phyloP scores from a whole-genome alignment of 2,797 vertebrate genomes.

The Danio choprae region DNA sequence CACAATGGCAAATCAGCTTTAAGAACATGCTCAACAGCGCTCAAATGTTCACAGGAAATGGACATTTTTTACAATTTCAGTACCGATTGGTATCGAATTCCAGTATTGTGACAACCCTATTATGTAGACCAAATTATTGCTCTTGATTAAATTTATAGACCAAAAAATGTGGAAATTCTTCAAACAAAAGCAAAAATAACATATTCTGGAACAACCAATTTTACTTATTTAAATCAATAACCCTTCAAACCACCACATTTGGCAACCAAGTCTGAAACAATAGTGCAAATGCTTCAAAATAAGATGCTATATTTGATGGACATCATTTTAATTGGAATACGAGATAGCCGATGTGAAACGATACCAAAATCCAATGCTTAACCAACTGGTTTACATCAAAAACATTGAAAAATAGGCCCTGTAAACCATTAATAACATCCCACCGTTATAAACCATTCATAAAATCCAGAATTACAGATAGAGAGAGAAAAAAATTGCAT shows the following conservation, averaged over 20 bases:
- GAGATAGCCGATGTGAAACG: conserved; percentile 9
- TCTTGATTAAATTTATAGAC: neutral
- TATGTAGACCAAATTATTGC: conserved; percentile 10
- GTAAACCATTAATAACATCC: neutral
- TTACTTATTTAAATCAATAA: neutral
- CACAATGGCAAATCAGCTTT: too few species aligned
- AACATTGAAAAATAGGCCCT: neutral
- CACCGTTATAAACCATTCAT: neutral
- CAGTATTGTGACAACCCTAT: neutral
- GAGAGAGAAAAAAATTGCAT: conserved; percentile 10
- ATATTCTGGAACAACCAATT: neutral
- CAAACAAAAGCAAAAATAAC: neutral
- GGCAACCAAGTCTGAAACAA: conserved; percentile 65
- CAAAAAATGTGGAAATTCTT: neutral
- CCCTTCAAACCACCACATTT: conserved; percentile 61
- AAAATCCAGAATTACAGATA: conserved; percentile 2
- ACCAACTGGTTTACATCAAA: neutral
- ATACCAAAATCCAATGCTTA: neutral
- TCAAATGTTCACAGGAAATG: too few species aligned
- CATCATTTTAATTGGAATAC: conserved; percentile 50
- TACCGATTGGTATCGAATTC: too few species aligned
- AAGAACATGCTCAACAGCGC: too few species aligned
- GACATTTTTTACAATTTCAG: too few species aligned
- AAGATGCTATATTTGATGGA: conserved; percentile 58
- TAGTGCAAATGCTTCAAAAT: conserved; percentile 38